Evolutionary conservation across 1,140 invertebrate genomes (phyloP).

Genomic region (Lasaia peninsularis): DNA sequence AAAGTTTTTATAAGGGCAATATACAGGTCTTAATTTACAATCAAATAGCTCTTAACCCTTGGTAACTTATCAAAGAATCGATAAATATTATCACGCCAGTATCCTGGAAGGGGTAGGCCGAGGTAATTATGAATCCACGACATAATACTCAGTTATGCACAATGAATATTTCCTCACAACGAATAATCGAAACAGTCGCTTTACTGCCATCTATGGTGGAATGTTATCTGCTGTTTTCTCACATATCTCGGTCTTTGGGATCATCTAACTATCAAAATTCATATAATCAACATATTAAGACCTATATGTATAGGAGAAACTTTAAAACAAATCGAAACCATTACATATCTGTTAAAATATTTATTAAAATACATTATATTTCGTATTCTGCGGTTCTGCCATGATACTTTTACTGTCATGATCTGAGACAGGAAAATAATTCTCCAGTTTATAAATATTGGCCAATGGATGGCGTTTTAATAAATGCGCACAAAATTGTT

Average conservation of each 20-base stretch:
- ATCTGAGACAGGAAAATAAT: background rate
- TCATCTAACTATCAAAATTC: slow-evolving; percentile 8
- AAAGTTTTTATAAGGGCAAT: no score
- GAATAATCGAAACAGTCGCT: background rate
- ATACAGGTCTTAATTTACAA: no score
- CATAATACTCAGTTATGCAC: background rate
- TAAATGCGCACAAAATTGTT: background rate
- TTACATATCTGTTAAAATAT: slow-evolving; percentile 19
- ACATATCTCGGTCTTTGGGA: slow-evolving; percentile 12
- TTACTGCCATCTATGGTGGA: background rate
- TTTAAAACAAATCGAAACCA: slow-evolving; percentile 14
- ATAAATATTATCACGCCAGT: no score
- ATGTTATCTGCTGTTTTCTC: background rate
- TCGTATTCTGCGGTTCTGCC: background rate
- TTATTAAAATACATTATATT: background rate
- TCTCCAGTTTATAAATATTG: background rate
- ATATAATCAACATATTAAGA: slow-evolving; percentile 8
- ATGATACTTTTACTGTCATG: background rate
- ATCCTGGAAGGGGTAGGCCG: no score
- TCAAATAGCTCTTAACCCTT: no score
- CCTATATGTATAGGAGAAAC: slow-evolving; percentile 3
- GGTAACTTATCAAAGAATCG: no score
- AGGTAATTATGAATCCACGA: no score
- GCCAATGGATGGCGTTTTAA: background rate
- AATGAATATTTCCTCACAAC: background rate